Base-by-base conservation (phyloP, 2,888 invertebrate species). In the Gisinianus flammeolus region DNA sequence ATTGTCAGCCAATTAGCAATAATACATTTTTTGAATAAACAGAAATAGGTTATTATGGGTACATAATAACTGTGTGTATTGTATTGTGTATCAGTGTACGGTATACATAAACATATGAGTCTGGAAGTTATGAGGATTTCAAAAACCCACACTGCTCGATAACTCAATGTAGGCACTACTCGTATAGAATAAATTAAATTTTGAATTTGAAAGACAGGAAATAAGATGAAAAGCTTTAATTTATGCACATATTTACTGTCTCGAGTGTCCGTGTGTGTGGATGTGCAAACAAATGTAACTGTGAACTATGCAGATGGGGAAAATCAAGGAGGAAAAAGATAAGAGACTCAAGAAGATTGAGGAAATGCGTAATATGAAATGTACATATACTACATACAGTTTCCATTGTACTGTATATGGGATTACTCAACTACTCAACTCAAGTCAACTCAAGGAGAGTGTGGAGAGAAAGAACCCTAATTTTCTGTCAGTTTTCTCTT, bases 201-300 rank as follows among this genome's bases (percentile, higher is more conserved):
- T 62, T 62, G 62, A 62, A 22, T 62, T 22, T 10, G 19, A 62
- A 62, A 24, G 12, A 24, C 5, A 62, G 62, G 26, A 62, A 62
- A 79, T 56, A 68, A 76, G 78, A 81, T 81, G 68, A 68, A 30
- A 68, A 30, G 35, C 19, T 33, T 35, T 68, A 68, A 68, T 68
- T 68, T 68, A 68, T 68, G 68, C 68, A 30, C 68, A 62, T 62
- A 62, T 62, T 62, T 62, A 62, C 26, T n/a, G n/a, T n/a, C n/a
- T n/a, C n/a, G n/a, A n/a, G n/a, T n/a, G n/a, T n/a, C n/a, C n/a
- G n/a, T n/a, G n/a, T n/a, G n/a, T n/a, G n/a, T n/a, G n/a, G n/a
- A n/a, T n/a, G n/a, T n/a, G n/a, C n/a, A n/a, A n/a, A n/a, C n/a
- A n/a, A n/a, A n/a, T n/a, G n/a, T n/a, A n/a, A n/a, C n/a, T n/a